Conservation (phyloP, 2,888 invertebrate species). For the Dimorphilus gyrociliatus region DNA sequence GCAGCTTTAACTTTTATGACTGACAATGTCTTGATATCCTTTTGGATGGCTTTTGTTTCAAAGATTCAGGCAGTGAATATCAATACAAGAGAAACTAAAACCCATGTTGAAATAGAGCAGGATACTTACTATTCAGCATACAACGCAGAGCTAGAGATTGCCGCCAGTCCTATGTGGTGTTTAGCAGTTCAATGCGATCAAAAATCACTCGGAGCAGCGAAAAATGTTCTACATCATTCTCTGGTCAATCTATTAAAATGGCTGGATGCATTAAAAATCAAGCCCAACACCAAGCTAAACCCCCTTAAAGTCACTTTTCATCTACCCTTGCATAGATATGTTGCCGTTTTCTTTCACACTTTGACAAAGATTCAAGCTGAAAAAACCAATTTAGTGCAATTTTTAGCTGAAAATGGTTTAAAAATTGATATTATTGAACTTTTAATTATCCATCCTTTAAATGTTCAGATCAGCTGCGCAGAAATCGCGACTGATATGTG, state of each 20-base stretch:
- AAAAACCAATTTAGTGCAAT: no score
- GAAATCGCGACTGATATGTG: conserved; percentile 85
- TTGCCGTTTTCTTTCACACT: conserved; percentile 69
- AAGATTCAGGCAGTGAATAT: no score
- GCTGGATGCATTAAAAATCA: no score
- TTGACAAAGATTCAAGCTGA: no score
- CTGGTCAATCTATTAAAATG: not conserved
- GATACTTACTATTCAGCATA: conserved; percentile 94
- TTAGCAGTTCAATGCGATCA: conserved; percentile 55
- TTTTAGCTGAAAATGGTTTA: no score
- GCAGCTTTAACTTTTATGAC: conserved; percentile 76
- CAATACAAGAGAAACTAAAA: conserved; percentile 70
- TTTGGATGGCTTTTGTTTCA: conserved; percentile 87
- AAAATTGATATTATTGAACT: no score
- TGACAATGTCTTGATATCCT: conserved; percentile 64
- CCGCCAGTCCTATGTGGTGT: conserved; percentile 95
- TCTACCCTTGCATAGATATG: conserved; percentile 84
- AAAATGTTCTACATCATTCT: not conserved
- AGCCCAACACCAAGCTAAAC: no score
- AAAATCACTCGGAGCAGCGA: conserved; percentile 13
- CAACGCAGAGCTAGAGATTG: conserved; percentile 88
- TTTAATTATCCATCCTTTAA: no score
- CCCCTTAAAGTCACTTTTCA: conserved; percentile 72
- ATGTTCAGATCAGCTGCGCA: conserved; percentile 79
- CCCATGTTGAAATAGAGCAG: conserved; percentile 89